phyloP scores from a whole-genome alignment of 1,140 invertebrate genomes.

The Zaprionus africanus region DNA sequence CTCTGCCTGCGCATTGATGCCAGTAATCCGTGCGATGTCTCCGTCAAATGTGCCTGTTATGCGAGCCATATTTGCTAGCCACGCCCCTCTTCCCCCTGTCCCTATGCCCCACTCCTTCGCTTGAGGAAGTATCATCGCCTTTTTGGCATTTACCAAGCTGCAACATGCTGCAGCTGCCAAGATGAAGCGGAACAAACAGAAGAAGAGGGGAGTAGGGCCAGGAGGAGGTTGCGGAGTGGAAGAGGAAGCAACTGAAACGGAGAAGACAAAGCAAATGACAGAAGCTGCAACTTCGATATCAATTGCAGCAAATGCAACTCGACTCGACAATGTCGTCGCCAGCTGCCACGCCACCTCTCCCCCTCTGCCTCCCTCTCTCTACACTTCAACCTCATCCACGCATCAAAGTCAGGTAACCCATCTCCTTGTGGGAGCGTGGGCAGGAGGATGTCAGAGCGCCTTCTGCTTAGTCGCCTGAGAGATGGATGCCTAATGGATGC shows the following conservation, averaged over 20 bases:
- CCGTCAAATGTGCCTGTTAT: conserved; percentile 52
- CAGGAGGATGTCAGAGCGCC: neutral
- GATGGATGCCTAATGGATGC: conserved; percentile 7
- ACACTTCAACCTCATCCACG: neutral
- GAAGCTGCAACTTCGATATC: conserved; percentile 74
- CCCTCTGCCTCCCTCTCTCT: neutral
- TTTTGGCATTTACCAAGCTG: conserved; percentile 32
- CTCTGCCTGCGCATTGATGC: conserved; percentile 65
- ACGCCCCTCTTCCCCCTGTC: conserved; percentile 21
- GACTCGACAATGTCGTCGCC: conserved; percentile 44
- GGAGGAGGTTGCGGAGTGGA: conserved; percentile 1
- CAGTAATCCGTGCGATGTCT: conserved; percentile 67
- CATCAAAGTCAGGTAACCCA: conserved; percentile 3
- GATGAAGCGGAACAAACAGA: neutral
- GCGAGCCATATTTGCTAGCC: conserved; percentile 56
- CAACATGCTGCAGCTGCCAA: conserved; percentile 15
- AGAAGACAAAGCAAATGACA: conserved; percentile 26
- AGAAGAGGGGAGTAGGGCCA: neutral
- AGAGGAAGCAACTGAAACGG: conserved; percentile 12
- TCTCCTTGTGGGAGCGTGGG: neutral
- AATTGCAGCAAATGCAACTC: conserved; percentile 73
- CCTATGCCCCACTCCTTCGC: neutral
- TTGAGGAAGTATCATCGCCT: conserved; percentile 25
- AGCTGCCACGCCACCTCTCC: conserved; percentile 14
- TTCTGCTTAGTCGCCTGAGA: neutral